Evolutionary conservation across 2,888 invertebrate species (phyloP), one percentile per base, ranked within the genome.

Genomic region (Scotopteryx bipunctaria): DNA sequence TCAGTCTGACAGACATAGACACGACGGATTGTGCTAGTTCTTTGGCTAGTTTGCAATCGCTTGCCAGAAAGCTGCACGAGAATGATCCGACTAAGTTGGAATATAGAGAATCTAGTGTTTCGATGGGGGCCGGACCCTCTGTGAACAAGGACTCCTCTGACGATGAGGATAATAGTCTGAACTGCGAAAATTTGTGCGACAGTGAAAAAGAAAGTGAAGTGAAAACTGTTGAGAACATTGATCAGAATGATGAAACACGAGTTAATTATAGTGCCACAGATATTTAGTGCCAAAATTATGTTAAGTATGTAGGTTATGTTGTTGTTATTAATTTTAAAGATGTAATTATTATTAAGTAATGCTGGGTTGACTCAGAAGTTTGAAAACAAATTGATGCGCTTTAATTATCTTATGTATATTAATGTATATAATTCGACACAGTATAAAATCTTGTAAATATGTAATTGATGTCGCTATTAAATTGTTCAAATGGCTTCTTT

Each of bases 1-100:
- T 96, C 57, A 95, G 97, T 84, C 92, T 98, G 62, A 97, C 97
- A 53, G 97, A 98, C 76, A 97, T 99, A 71, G 98, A 99, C 79
- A 98, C 98, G 1, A 96, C 97, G 41, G 98, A 98, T 86, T 98
- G 98, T 88, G 97, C 98, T 77, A 97, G 96, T 88, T 98, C 98
- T 55, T 92, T 98, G 63, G 95, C 96, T 69, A 98, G 97, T 83
- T 92, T 98, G 21, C 93, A 97, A 92, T 91, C 94, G 60, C 89
- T 96, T 63, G 96, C 96, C 23, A 93, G 94, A 70, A 95, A 95
- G 74, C 91, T 96, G 59, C 94, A 95, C 73, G 94, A 95, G 67
- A 95, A 95, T 72, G 95, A 96, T 83, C 95, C 96, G 3, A 93
- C 92, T 15, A 95, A 95, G 83, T 83, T 96, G 73, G 94, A 94